phyloP scores from a whole-genome alignment of 2,888 invertebrate species.

The Eudiplozoon nipponicum region DNA sequence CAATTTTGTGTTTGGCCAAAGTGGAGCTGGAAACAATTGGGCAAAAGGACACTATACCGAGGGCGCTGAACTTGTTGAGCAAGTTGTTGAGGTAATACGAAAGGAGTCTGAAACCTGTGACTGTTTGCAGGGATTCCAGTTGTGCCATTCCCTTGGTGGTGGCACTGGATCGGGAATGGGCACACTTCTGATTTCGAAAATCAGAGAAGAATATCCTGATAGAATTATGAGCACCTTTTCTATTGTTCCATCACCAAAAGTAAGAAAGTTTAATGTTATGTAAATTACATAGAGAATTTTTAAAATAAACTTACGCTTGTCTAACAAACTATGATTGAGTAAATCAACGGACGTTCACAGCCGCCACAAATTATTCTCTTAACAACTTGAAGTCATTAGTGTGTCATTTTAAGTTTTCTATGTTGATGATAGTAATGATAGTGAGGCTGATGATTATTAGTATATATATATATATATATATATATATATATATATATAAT shows the following conservation, averaged over 20 bases:
- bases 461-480: no score
- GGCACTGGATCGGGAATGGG: constrained; percentile 35
- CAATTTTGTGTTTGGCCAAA: constrained; percentile 47
- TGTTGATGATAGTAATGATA: no score
- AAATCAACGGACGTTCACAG: no score
- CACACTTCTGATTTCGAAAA: constrained; percentile 11
- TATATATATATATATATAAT: no score
- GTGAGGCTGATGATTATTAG: no score
- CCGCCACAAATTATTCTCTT: no score
- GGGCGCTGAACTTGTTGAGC: constrained; percentile 15
- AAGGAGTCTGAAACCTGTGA: constrained; percentile 51
- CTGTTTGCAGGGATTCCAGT: constrained; percentile 40
- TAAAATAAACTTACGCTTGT: no score
- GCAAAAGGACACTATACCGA: constrained; percentile 15
- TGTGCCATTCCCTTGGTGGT: constrained; percentile 40
- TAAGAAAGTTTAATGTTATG: constrained; percentile 1
- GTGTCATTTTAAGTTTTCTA: no score
- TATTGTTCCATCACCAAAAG: constrained; percentile 36
- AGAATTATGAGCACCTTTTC: constrained; percentile 78
- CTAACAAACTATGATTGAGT: no score
- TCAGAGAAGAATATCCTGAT: constrained; percentile 18
- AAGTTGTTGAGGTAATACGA: constrained; percentile 26
- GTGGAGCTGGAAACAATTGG: constrained; percentile 10
- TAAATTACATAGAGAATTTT: constrained; percentile 1
- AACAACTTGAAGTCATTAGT: no score